phyloP scores from a whole-genome alignment of 1,140 invertebrate genomes.

The Meloidogyne hapla region DNA sequence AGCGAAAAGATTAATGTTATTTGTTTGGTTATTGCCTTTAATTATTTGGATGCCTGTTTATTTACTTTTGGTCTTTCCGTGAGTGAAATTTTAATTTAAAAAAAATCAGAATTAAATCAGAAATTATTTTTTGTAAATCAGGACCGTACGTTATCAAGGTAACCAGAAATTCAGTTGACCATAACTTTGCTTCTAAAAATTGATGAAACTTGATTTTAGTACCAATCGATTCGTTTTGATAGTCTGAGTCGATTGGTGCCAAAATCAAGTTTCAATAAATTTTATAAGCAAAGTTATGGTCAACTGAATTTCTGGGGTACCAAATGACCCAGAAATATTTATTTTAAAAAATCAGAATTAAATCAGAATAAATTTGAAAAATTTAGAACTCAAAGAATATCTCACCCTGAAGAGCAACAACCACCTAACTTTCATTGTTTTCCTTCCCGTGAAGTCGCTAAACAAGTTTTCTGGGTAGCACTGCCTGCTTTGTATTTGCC shows the following conservation, averaged over 20 bases:
- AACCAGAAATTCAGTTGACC: too few species aligned
- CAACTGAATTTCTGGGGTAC: too few species aligned
- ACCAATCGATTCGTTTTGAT: too few species aligned
- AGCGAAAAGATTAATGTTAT: conserved; percentile 34
- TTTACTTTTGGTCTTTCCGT: conserved; percentile 20
- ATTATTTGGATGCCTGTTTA: conserved; percentile 39
- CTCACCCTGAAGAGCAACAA: neutral
- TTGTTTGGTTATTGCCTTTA: conserved; percentile 38
- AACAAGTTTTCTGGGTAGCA: conserved; percentile 10
- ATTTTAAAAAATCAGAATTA: neutral
- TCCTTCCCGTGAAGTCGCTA: conserved; percentile 3
- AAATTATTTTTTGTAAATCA: neutral
- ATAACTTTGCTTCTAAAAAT: too few species aligned
- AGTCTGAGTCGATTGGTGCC: too few species aligned
- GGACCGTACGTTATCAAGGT: too few species aligned
- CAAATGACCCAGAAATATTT: too few species aligned
- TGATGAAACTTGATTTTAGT: too few species aligned
- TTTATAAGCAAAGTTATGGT: too few species aligned
- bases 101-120: neutral
- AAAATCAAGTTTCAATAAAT: too few species aligned
- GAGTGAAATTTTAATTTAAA: neutral
- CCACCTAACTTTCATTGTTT: neutral
- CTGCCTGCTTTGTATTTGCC: conserved; percentile 22
- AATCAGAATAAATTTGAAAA: neutral
- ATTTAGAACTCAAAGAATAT: neutral